These are phyloP conservation scores for Toxotes chatareus DNA, from an alignment of 2,113 vertebrate species.

Conservation along the genomic window DNA sequence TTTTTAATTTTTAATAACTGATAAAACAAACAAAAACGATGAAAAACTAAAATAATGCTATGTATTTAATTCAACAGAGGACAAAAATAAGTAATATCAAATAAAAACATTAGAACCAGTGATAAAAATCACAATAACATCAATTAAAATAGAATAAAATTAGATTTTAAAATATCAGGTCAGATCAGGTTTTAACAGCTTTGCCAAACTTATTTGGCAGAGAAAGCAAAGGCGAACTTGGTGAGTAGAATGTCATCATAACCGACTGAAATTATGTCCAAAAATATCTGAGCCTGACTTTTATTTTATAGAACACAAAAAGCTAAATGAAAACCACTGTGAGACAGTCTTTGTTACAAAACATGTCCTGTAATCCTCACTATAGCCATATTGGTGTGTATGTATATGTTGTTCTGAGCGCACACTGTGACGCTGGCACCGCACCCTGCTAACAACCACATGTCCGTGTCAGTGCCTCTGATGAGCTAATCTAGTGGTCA, in stretches of 20 bases:
- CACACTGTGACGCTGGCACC: conserved; percentile 27
- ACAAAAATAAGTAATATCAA: no score
- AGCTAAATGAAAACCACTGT: background rate
- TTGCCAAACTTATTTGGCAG: background rate
- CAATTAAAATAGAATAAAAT: background rate
- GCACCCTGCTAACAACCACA: conserved; percentile 58
- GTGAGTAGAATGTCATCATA: background rate
- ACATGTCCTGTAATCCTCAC: background rate
- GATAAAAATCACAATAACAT: background rate
- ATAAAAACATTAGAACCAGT: no score
- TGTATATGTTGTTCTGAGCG: conserved; percentile 12
- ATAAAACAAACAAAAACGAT: no score
- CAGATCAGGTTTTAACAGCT: background rate
- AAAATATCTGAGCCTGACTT: background rate
- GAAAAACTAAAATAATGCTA: no score
- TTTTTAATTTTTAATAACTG: no score
- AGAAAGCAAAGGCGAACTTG: background rate
- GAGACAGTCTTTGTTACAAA: background rate
- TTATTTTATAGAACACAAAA: background rate
- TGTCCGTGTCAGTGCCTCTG: conserved; percentile 68
- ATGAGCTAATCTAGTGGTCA: conserved; percentile 65
- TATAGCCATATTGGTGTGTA: conserved; percentile 3
- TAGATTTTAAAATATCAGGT: background rate
- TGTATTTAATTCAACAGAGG: no score
- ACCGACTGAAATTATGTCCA: background rate